phyloP scores from a whole-genome alignment of 2,888 invertebrate genomes.

The Caradrina clavipalpis region DNA sequence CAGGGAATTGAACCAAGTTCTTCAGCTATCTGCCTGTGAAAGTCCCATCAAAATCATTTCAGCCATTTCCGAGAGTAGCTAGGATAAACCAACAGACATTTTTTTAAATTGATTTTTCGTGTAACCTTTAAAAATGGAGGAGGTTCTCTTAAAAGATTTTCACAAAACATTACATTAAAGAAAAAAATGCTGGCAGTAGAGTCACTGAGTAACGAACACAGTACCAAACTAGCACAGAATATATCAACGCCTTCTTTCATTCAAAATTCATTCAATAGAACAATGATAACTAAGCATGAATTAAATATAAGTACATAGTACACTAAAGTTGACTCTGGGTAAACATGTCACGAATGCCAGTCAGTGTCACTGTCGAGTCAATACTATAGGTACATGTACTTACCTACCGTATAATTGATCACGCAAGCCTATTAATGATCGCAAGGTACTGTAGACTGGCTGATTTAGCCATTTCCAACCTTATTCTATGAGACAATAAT shows the following conservation, averaged over 20 bases:
- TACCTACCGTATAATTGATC: conserved; percentile 1
- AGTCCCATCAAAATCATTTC: no score
- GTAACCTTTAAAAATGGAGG: no score
- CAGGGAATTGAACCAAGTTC: no score
- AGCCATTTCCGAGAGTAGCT: no score
- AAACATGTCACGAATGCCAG: conserved; percentile 15
- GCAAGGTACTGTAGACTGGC: not conserved
- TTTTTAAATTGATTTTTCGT: no score
- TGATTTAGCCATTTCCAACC: no score
- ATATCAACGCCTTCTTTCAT: not conserved
- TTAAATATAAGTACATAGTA: not conserved
- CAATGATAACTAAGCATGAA: not conserved
- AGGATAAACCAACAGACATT: no score
- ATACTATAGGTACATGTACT: not conserved
- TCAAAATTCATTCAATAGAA: not conserved
- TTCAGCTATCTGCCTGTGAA: no score
- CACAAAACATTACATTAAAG: no score
- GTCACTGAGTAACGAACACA: not conserved
- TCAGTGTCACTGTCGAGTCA: conserved; percentile 26
- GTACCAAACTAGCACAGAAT: not conserved
- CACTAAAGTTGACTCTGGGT: not conserved
- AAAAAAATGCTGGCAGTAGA: not conserved
- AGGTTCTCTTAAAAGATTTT: no score
- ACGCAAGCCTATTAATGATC: conserved; percentile 21
- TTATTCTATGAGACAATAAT: no score